Evolutionary conservation across 1,140 invertebrate genomes (phyloP).

Genomic region (Lerema accius): DNA sequence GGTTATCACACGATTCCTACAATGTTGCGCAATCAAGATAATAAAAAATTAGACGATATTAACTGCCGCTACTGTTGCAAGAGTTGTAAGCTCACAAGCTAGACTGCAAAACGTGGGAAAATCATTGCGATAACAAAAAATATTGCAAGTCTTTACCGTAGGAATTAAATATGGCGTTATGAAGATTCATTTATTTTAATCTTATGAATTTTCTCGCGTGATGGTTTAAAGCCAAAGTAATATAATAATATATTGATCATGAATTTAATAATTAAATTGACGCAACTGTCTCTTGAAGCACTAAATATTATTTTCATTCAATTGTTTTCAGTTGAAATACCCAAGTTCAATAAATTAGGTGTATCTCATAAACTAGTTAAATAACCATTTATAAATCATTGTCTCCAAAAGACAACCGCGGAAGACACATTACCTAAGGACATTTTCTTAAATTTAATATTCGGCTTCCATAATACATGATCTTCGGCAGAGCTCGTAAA

Average conservation of each 20-base stretch:
- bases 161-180: not conserved
- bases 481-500: constrained; percentile 40
- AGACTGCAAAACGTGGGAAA: not conserved
- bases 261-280: too few species aligned
- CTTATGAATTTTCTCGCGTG: too few species aligned
- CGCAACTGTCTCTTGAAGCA: too few species aligned
- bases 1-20: not conserved
- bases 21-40: not conserved
- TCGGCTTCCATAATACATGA: constrained; percentile 45
- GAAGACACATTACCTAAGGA: constrained; percentile 32
- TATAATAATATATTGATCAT: too few species aligned
- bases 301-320: too few species aligned
- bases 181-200: constrained; percentile 3
- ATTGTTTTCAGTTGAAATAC: too few species aligned
- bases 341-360: too few species aligned
- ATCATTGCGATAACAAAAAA: too few species aligned
- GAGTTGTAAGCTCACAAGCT: not conserved
- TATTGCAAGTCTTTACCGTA: too few species aligned
- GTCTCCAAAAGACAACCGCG: constrained; percentile 1
- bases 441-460: constrained; percentile 52
- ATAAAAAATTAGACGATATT: constrained; percentile 5
- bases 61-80: not conserved
- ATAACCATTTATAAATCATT: not conserved
- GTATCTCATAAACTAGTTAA: too few species aligned
- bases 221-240: too few species aligned